Base-by-base conservation (phyloP, 1,140 invertebrate species). In the Lutraria rhynchaena region DNA sequence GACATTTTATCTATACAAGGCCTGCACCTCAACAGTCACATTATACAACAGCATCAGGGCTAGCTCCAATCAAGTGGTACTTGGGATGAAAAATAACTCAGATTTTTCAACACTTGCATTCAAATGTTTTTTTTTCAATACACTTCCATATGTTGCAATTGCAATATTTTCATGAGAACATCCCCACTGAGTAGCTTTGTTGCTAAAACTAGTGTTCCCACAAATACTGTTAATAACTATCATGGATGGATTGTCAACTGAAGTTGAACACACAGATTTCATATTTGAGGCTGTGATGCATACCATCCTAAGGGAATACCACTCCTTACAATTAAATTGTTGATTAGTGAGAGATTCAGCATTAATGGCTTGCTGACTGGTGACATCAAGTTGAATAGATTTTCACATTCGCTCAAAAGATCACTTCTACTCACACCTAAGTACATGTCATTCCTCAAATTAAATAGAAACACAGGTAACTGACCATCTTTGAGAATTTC, bases 1-100 rank as follows among this genome's bases (percentile, higher is more conserved):
- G 82, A 53, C 74, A 80, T 27, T 83, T 80, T 9, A 69, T 37
- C 41, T 83, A 76, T 4, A 84, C 24, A 58, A 65, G 41, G 29
- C 65, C 51, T 53, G 55, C 37, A 46, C 78, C 83, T 65, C 70
- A 74, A 49, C 78, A 84, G 11, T 46, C 37, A 70, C 83, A 82
- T 15, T 41, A 58, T 13, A 57, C 49, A 22, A 81, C 7, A 19
- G 33, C 57, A 82, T 84, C 83, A 5, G 83, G 53, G 41, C 24
- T 55, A 19, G 63, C 73, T 15, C 70, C 83, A 69, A 84, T 29
- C 44, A 60, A 71, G 24, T 77, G 78, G 75, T 70, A 57, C 0
- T 71, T 41, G 4, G 51, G 46, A 27, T 75, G 1, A 84, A 57
- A 19, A 74, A 13, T 53, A 65, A 22, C 17, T 57, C 65, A 53